A percentile compares a stretch with the other conserved stretches of the same genome.
Conservation (phyloP, 2,888 invertebrate species). For the Lepidocyrtoides sp. region DNA sequence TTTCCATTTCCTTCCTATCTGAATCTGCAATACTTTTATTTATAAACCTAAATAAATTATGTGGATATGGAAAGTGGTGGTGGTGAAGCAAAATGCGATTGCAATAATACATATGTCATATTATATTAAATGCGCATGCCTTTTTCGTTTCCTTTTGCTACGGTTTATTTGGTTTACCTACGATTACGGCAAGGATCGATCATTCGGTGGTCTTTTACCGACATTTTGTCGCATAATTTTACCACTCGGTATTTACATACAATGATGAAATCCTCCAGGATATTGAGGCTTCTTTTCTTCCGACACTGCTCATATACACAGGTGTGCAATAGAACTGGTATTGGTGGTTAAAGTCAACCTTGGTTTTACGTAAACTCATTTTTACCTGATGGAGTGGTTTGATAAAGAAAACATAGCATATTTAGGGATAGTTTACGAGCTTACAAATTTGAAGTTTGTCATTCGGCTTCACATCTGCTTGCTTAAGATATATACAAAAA, state of each 20-base stretch:
- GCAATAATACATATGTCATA: background rate
- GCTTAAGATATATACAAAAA: too few species aligned
- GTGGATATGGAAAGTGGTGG: background rate
- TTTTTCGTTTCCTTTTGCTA: background rate
- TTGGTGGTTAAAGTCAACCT: too few species aligned
- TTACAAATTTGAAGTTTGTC: too few species aligned
- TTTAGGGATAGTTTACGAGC: too few species aligned
- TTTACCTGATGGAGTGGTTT: too few species aligned
- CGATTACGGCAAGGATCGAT: background rate
- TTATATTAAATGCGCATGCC: too few species aligned
- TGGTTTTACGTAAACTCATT: too few species aligned
- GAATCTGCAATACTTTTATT: constrained; percentile 18
- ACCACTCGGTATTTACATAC: background rate
- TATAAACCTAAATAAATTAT: constrained; percentile 51
- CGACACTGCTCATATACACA: too few species aligned
- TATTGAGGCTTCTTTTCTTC: background rate
- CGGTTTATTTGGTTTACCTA: background rate
- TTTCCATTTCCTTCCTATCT: constrained; percentile 71
- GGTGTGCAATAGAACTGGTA: too few species aligned
- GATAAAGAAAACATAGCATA: too few species aligned
- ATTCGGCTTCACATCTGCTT: too few species aligned
- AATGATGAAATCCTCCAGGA: background rate
- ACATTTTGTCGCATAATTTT: background rate
- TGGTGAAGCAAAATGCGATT: constrained; percentile 51
- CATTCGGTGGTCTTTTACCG: background rate